These are phyloP conservation scores for Digitonthophagus gazella DNA, from an alignment of 2,888 invertebrate species.

Conservation along the genomic window DNA sequence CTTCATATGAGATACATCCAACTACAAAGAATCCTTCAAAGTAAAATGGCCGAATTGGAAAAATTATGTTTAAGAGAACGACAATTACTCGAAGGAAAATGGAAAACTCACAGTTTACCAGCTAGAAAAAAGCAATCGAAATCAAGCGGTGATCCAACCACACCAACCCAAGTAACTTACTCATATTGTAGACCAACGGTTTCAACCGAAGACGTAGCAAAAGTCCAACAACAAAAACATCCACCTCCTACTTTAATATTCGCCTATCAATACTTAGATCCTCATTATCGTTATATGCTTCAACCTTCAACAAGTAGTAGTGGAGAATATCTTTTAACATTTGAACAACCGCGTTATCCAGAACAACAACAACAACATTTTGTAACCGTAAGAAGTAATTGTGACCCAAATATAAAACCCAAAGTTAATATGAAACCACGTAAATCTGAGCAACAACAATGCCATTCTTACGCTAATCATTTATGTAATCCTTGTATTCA, in stretches of 20 bases:
- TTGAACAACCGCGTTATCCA: constrained; percentile 65
- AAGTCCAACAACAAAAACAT: constrained; percentile 47
- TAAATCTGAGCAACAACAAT: constrained; percentile 39
- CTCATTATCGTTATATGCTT: constrained; percentile 69
- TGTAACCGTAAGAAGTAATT: constrained; percentile 58
- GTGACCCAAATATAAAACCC: constrained; percentile 51
- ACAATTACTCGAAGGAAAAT: constrained; percentile 79
- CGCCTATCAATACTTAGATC: constrained; percentile 64
- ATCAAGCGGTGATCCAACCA: constrained; percentile 52
- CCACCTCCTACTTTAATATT: constrained; percentile 47
- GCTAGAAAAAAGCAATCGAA: constrained; percentile 68
- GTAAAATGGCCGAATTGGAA: constrained; percentile 82
- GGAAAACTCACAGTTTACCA: constrained; percentile 87
- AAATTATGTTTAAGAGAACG: constrained; percentile 77
- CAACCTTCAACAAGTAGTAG: constrained; percentile 65
- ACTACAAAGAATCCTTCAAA: constrained; percentile 78
- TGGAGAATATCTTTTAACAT: constrained; percentile 70
- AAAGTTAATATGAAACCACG: constrained; percentile 44
- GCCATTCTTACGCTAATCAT: constrained; percentile 53
- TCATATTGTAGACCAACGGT: constrained; percentile 74
- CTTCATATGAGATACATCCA: constrained; percentile 91
- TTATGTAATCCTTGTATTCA: constrained; percentile 73
- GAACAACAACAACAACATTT: constrained; percentile 64
- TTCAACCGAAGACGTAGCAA: constrained; percentile 78
- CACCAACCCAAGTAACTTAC: constrained; percentile 52